Base-by-base conservation (phyloP, 2,888 invertebrate species). In the Phortica magna region DNA sequence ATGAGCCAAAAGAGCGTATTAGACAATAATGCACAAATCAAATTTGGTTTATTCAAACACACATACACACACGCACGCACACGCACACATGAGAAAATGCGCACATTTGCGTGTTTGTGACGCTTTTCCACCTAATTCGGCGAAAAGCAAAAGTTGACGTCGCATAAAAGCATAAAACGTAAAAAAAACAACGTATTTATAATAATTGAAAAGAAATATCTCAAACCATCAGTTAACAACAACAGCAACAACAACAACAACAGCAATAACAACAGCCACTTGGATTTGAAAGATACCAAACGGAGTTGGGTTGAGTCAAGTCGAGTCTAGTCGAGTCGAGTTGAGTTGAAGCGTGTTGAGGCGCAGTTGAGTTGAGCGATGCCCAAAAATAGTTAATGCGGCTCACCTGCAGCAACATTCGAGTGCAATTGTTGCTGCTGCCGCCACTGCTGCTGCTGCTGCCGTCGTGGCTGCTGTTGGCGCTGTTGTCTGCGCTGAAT, bases 331-430 rank as follows among this genome's bases (percentile, higher is more conserved):
- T 17, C 59, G 7, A 48, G 48, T 48, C 14, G 48, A 48, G 14
- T 48, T 6, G 48, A 9, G 14, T 48, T 1, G 48, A 48, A 48
- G 9, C 48, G 48, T 12, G 48, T 48, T 14, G 48, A 48, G 48
- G 2, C n/a, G 59, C 57, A 19, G 19, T n/a, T 19, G 59, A 59
- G n/a, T n/a, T n/a, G 59, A 67, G 67, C 67, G 67, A 67, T 67
- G 12, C 67, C 67, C 67, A 67, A 67, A 67, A 67, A 67, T 42
- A 42, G 67, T 67, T 67, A 67, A 67, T 42, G 67, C 41, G 67
- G 67, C 67, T 67, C 67, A 67, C 67, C 67, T 67, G 67, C 67
- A 67, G 67, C 67, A 55, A 55, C 39, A n/a, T 65, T 31, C 65
- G 19, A 65, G 14, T 65, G 39, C 22, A 17, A 19, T 10, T 22